Evolutionary conservation across 2,113 vertebrate species (phyloP).

Genomic region (Alouatta palliata): DNA sequence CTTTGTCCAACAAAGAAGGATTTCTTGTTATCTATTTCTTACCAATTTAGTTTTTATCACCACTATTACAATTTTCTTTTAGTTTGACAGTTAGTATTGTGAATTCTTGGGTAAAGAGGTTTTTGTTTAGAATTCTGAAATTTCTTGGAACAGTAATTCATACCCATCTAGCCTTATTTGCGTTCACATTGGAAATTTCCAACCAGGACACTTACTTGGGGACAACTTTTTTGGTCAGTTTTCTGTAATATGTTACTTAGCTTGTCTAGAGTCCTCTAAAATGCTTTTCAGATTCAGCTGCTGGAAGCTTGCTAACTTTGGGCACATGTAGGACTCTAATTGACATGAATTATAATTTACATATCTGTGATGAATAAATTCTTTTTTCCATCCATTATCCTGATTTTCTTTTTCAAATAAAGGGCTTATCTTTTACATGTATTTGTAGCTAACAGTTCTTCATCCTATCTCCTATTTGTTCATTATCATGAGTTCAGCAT

Average conservation of each 20-base stretch:
- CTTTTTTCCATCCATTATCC: background rate
- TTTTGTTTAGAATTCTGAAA: slow-evolving; percentile 38
- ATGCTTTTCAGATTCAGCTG: background rate
- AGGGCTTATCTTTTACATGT: background rate
- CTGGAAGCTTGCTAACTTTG: background rate
- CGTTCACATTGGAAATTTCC: background rate
- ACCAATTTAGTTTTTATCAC: background rate
- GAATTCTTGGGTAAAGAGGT: slow-evolving; percentile 1
- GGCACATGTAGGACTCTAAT: background rate
- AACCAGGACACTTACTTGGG: background rate
- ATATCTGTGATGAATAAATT: background rate
- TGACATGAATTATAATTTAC: background rate
- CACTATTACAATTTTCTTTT: background rate
- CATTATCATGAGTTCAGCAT: background rate
- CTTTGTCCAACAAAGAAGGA: background rate
- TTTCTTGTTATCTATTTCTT: slow-evolving; percentile 15
- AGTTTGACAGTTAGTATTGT: slow-evolving; percentile 1
- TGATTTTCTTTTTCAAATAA: background rate
- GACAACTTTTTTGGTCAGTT: background rate
- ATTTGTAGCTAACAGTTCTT: background rate
- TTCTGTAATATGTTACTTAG: background rate
- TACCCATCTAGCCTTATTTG: background rate
- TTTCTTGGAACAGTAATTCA: background rate
- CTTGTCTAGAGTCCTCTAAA: background rate
- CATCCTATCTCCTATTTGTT: background rate